Conservation (phyloP, 2,113 vertebrate species). For the Falcunculus frontatus region DNA sequence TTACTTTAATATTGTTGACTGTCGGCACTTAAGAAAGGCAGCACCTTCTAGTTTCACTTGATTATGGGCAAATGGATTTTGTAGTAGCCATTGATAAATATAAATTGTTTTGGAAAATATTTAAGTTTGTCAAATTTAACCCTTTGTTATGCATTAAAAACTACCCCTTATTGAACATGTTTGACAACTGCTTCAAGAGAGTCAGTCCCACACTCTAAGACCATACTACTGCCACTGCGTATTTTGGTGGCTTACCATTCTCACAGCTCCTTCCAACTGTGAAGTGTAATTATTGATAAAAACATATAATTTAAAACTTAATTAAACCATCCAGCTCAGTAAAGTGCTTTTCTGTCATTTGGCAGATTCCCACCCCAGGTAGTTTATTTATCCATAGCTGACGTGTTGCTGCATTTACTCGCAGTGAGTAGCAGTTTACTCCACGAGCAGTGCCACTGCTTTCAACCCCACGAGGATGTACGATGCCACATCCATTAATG, state of each 20-base stretch:
- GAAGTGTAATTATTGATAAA: background rate
- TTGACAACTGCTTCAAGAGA: background rate
- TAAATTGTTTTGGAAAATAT: constrained; percentile 63
- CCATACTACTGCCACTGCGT: background rate
- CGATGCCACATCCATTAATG: constrained; percentile 38
- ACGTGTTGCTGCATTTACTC: background rate
- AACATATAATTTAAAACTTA: background rate
- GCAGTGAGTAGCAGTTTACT: background rate
- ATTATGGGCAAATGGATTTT: constrained; percentile 67
- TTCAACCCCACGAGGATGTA: background rate
- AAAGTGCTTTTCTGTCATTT: background rate
- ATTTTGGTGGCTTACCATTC: background rate
- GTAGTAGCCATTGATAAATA: constrained; percentile 60
- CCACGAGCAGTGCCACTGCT: background rate
- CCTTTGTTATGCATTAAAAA: background rate
- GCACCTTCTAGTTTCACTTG: constrained; percentile 50
- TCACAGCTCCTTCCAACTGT: background rate
- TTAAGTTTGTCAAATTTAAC: constrained; percentile 49
- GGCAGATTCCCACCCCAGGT: background rate
- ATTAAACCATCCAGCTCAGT: background rate
- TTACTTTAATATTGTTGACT: constrained; percentile 80
- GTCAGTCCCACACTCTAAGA: background rate
- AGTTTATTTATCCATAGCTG: background rate
- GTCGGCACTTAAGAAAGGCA: constrained; percentile 69
- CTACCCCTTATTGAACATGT: background rate